These are phyloP conservation scores for Drosophila algonquin DNA, from an alignment of 2,888 invertebrate species.

Conservation along the genomic window DNA sequence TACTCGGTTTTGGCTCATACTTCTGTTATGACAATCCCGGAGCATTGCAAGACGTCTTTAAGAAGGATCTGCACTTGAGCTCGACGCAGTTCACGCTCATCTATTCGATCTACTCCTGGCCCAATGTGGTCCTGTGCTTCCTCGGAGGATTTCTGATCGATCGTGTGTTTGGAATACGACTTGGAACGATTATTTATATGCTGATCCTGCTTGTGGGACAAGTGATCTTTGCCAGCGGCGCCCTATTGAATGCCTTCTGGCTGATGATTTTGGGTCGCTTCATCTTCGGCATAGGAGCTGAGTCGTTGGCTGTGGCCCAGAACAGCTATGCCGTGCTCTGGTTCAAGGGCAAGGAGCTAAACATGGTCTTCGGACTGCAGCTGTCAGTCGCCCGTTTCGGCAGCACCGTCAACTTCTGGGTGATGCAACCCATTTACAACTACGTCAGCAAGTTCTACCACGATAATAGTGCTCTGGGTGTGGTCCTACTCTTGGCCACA, in stretches of 20 bases:
- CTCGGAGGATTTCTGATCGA: conserved; percentile 98
- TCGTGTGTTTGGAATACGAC: conserved; percentile 95
- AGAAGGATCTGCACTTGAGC: conserved; percentile 90
- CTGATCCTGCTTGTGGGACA: conserved; percentile 94
- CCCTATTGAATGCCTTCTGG: conserved; percentile 92
- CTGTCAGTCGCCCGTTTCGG: conserved; percentile 97
- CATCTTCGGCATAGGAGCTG: conserved; percentile 98
- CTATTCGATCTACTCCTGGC: conserved; percentile 98
- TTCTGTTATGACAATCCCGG: conserved; percentile 99
- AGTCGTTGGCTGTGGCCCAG: conserved; percentile 97
- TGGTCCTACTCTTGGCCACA: conserved; percentile 90
- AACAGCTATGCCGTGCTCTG: conserved; percentile 98
- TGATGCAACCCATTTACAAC: conserved; percentile 95
- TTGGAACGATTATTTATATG: conserved; percentile 96
- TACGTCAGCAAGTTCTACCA: conserved; percentile 88
- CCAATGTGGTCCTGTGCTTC: conserved; percentile 97
- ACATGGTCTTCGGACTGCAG: conserved; percentile 99
- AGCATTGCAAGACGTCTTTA: conserved; percentile 94
- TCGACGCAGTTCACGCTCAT: conserved; percentile 93
- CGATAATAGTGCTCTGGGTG: conserved; percentile 90
- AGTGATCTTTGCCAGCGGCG: conserved; percentile 93
- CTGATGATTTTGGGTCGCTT: conserved; percentile 97
- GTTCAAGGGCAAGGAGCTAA: conserved; percentile 98
- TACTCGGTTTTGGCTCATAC: conserved; percentile 97
- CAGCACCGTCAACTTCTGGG: conserved; percentile 96